Percentiles rank a stretch among this genome's conserved stretches.
Evolutionary conservation across 2,797 vertebrate genomes (phyloP).

Genomic region (Rhinichthys osculus): DNA sequence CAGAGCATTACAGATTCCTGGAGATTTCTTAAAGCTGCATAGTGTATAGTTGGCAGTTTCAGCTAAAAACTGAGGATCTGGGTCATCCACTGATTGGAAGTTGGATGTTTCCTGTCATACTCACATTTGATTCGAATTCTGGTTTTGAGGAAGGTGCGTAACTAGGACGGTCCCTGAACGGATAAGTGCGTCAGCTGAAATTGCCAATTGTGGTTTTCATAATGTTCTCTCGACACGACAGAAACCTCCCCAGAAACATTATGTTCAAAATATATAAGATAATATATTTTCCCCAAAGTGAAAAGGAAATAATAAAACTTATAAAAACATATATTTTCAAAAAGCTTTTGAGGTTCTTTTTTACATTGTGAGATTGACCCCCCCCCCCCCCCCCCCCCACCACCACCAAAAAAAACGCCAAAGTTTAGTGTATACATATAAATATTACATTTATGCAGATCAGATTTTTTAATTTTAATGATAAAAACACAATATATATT

Average conservation of each 20-base stretch:
- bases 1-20: slow-evolving; percentile 7
- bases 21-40: slow-evolving; percentile 13
- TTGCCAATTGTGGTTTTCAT: not conserved
- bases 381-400: too few species aligned
- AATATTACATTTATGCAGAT: not conserved
- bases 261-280: not conserved
- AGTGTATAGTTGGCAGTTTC: not conserved
- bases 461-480: not conserved
- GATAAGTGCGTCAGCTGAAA: not conserved
- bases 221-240: not conserved
- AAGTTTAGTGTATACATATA: not conserved
- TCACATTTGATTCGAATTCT: not conserved
- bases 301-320: not conserved
- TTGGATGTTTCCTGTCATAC: not conserved
- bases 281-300: not conserved
- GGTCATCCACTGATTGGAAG: slow-evolving; percentile 41
- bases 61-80: slow-evolving; percentile 32
- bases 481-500: not conserved
- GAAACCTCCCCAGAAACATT: not conserved
- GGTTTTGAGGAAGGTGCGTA: slow-evolving; percentile 11
- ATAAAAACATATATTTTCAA: too few species aligned
- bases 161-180: not conserved
- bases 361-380: not conserved
- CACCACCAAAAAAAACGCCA: too few species aligned
- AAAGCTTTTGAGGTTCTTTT: not conserved